A percentile compares a stretch with the other conserved stretches of the same genome.
Conservation (phyloP, 2,113 vertebrate species). For the Tachuris rubrigastra region DNA sequence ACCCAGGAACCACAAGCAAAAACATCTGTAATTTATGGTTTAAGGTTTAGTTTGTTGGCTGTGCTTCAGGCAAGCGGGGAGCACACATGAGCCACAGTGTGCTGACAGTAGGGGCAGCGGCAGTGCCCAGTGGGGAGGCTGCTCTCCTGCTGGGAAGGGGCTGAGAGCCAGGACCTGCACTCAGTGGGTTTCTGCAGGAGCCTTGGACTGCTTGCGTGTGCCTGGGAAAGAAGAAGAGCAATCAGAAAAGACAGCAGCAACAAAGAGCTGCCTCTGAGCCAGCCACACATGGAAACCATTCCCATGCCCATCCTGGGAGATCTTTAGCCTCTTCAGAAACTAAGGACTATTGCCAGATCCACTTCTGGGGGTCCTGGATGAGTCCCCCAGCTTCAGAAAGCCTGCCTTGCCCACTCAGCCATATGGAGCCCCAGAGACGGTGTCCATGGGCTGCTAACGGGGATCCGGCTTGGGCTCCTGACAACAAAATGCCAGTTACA, state of each 20-base stretch:
- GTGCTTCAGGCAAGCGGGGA: not conserved
- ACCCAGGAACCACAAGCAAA: not conserved
- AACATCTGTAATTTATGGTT: not conserved
- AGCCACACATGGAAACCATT: fast-evolving
- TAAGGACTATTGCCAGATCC: not conserved
- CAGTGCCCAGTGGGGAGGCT: not conserved
- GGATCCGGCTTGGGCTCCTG: not conserved
- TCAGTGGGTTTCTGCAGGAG: not conserved
- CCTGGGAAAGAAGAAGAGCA: not conserved
- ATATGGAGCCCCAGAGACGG: not conserved
- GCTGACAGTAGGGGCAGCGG: fast-evolving
- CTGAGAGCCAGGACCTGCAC: fast-evolving
- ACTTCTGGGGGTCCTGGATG: not conserved
- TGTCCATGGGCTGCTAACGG: not conserved
- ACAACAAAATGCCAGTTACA: not conserved
- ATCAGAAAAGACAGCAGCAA: not conserved
- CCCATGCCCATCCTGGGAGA: fast-evolving
- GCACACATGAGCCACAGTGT: fast-evolving
- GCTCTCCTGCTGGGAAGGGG: not conserved
- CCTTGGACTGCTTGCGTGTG: not conserved
- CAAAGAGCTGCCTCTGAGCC: not conserved
- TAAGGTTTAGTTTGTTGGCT: not conserved
- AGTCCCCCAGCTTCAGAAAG: not conserved
- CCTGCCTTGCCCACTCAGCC: not conserved
- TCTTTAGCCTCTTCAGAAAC: not conserved